Evolutionary conservation across 2,888 invertebrate species (phyloP), one percentile per base, ranked within the genome.

Genomic region (Colostygia pectinataria): DNA sequence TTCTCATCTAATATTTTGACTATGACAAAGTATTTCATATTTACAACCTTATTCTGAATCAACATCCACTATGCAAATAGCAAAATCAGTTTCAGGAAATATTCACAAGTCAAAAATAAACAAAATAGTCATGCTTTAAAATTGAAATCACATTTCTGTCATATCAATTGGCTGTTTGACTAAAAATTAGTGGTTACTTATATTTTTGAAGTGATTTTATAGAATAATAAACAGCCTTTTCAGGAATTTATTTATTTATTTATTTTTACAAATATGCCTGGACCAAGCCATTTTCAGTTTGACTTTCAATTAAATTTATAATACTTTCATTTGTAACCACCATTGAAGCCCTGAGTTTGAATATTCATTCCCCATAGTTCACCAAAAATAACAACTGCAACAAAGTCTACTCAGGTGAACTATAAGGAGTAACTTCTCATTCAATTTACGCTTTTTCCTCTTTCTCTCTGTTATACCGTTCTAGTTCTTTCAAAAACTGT

Each of bases 391-490:
- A n/a, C n/a, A n/a, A n/a, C n/a, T n/a, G n/a, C n/a, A n/a, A n/a
- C n/a, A n/a, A n/a, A n/a, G n/a, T n/a, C n/a, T n/a, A n/a, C n/a
- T n/a, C n/a, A n/a, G n/a, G n/a, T n/a, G n/a, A n/a, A n/a, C n/a
- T n/a, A n/a, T n/a, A n/a, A n/a, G n/a, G n/a, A n/a, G n/a, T n/a
- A n/a, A n/a, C n/a, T n/a, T n/a, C 25, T 28, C 28, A 12, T 10
- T 5, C 0, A 13, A 12, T 77, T 91, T 95, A 95, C 91, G 95
- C 95, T 83, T 97, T 97, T 74, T 97, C 97, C 74, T 97, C 97
- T 74, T 97, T 97, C 73, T 97, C 97, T 82, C 95, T 95, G 77
- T 97, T 97, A 83, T 97, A 97, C 76, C 96, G 93, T 85, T 97
- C 97, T 55, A 97, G 88, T 77, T 97, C 97, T 77, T 96, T 95